Base-by-base conservation (phyloP, 2,888 invertebrate genomes). In the Brenthis hecate region DNA sequence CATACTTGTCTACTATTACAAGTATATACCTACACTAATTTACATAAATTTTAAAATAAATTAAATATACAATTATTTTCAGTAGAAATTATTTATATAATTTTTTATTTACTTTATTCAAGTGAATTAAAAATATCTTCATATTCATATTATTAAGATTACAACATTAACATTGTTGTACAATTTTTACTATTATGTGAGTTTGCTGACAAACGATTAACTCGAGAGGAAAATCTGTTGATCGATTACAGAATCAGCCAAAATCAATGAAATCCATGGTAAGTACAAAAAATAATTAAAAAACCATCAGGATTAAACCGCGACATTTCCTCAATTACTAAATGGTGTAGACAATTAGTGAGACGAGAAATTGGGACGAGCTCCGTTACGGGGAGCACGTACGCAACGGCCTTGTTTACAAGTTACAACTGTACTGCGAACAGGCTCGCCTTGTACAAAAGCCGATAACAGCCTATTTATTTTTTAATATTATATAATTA, bases 361-460 rank as follows among this genome's bases (percentile, higher is more conserved):
- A 19, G 48, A 36, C 13, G 13, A 65, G 36, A 61, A 72, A 72
- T 61, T 70, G 57, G 72, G 66, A 43, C 72, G 66, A 54, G 43
- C n/a, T 65, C 28, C 69, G 70, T 65, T 72, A 64, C 53, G 53
- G 56, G 68, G 69, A 66, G 65, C 73, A 74, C 73, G 73, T 74
- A 74, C 68, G 69, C 73, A 70, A 36, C 69, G 72, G 55, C 72
- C 72, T 72, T 72, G 73, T 72, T 68, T 63, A 69, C 70, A 43
- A 36, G 56, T 16, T 63, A 69, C 70, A 43, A 36, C 58, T 16
- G 13, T 19, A 50, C 36, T 53, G 32, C 32, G 51, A 11, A 54
- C 66, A 60, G 50, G 23, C 43, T 60, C 50, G 60, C 60, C 60
- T 60, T 60, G 60, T 60, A 5, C 36, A 43, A 43, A 23, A 8